Conservation (phyloP, 2,888 invertebrate genomes). For the Gymnosoma rotundatum region DNA sequence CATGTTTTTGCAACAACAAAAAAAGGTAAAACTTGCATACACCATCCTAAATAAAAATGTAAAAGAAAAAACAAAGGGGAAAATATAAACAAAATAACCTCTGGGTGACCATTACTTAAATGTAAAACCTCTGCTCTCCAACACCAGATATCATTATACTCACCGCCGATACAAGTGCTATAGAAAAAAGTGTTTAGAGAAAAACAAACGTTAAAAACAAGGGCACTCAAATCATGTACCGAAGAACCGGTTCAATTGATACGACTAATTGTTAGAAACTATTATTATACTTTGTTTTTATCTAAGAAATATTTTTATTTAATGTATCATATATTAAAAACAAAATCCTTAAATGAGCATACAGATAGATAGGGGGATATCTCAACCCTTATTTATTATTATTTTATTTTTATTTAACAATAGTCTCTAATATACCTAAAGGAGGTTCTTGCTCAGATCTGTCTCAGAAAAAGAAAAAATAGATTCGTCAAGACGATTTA, state of each 20-base stretch:
- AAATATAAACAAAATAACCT: conserved; percentile 67
- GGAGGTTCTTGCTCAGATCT: too few relatives aligned
- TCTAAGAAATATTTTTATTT: too few relatives aligned
- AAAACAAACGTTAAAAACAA: conserved; percentile 4
- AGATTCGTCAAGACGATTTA: too few relatives aligned
- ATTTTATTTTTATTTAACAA: too few relatives aligned
- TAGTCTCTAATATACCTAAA: too few relatives aligned
- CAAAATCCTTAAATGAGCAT: too few relatives aligned
- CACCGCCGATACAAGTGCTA: conserved; percentile 46
- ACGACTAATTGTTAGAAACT: too few relatives aligned
- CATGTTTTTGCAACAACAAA: not conserved
- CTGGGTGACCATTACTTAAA: conserved; percentile 72
- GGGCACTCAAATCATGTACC: not conserved
- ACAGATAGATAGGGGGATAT: too few relatives aligned
- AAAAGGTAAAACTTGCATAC: conserved; percentile 13
- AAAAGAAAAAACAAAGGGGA: conserved; percentile 22
- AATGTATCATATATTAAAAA: too few relatives aligned
- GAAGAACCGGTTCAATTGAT: too few relatives aligned
- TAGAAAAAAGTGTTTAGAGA: conserved; percentile 24
- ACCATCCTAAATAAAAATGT: conserved; percentile 42
- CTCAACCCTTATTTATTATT: too few relatives aligned
- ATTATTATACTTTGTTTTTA: conserved; percentile 21
- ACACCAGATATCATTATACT: conserved; percentile 44
- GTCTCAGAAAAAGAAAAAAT: too few relatives aligned
- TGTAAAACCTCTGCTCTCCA: conserved; percentile 28